These are phyloP conservation scores for Berghia stephanieae DNA, from an alignment of 1,140 invertebrate genomes.

Conservation along the genomic window DNA sequence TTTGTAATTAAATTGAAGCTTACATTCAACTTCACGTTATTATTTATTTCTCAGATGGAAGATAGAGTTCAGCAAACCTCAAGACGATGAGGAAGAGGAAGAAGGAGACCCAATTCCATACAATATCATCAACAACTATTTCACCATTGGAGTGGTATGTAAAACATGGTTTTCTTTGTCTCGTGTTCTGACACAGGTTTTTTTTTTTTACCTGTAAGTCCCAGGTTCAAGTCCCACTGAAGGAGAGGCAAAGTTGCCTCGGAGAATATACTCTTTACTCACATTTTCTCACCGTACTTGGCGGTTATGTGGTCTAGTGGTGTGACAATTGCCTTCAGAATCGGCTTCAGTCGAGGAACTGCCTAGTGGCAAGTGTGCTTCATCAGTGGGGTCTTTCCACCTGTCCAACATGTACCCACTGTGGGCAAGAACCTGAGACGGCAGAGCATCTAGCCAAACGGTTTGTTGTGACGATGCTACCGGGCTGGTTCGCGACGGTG, in stretches of 20 bases:
- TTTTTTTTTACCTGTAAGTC: slow-evolving; percentile 69
- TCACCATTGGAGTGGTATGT: slow-evolving; percentile 88
- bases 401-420: no score
- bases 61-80: slow-evolving; percentile 82
- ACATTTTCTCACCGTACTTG: no score
- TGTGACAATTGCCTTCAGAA: no score
- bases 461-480: no score
- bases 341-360: no score
- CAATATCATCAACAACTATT: slow-evolving; percentile 98
- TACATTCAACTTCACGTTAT: background rate
- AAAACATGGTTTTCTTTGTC: background rate
- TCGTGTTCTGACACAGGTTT: slow-evolving; percentile 33
- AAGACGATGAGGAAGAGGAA: slow-evolving; percentile 67
- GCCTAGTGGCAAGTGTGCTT: no score
- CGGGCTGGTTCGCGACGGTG: no score
- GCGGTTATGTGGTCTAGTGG: no score
- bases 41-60: slow-evolving; percentile 76
- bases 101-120: slow-evolving; percentile 84
- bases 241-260: slow-evolving; percentile 24
- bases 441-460: no score
- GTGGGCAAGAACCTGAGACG: no score
- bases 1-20: background rate
- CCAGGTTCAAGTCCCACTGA: slow-evolving; percentile 92
- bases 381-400: no score
- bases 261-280: no score